Percentiles rank a stretch among this genome's conserved stretches.
These are phyloP conservation scores for Trematomus bernacchii DNA, from an alignment of 2,797 vertebrate genomes.

Conservation along the genomic window DNA sequence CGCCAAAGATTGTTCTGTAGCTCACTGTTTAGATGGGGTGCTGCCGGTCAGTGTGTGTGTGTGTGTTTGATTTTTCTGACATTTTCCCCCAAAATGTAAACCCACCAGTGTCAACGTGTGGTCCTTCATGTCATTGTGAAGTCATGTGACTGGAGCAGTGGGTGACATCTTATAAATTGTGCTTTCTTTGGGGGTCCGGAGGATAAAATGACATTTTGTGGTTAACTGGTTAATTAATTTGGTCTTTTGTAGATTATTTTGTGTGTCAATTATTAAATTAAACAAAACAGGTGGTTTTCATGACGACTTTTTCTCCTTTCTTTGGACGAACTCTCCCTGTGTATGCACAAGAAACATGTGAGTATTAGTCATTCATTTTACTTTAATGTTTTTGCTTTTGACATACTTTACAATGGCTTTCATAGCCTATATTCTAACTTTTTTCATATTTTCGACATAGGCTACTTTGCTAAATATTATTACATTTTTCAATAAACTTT, in stretches of 20 bases:
- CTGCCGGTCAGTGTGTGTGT: slow-evolving; percentile 47
- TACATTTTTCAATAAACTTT: no score
- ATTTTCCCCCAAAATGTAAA: slow-evolving; percentile 43
- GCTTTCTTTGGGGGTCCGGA: slow-evolving; percentile 49
- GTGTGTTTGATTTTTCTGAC: slow-evolving; percentile 25
- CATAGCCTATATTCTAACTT: no score
- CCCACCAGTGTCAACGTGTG: slow-evolving; percentile 61
- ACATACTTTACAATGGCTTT: no score
- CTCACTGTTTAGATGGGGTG: slow-evolving; percentile 68
- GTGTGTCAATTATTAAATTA: slow-evolving; percentile 84
- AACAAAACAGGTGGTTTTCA: slow-evolving; percentile 83
- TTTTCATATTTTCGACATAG: no score
- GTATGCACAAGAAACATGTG: no score
- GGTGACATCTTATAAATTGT: slow-evolving; percentile 72
- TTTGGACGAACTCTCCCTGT: no score
- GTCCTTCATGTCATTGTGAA: slow-evolving; percentile 68
- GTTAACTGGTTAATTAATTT: slow-evolving; percentile 78
- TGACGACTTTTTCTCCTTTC: slow-evolving; percentile 21
- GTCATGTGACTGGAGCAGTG: slow-evolving; percentile 76
- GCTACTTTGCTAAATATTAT: no score
- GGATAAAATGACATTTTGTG: slow-evolving; percentile 67
- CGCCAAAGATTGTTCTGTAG: slow-evolving; percentile 82
- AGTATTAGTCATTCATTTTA: no score
- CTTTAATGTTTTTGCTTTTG: no score
- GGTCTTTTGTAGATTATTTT: slow-evolving; percentile 86